Evolutionary conservation across 2,888 invertebrate species (phyloP).

Genomic region (Agrochola lota): DNA sequence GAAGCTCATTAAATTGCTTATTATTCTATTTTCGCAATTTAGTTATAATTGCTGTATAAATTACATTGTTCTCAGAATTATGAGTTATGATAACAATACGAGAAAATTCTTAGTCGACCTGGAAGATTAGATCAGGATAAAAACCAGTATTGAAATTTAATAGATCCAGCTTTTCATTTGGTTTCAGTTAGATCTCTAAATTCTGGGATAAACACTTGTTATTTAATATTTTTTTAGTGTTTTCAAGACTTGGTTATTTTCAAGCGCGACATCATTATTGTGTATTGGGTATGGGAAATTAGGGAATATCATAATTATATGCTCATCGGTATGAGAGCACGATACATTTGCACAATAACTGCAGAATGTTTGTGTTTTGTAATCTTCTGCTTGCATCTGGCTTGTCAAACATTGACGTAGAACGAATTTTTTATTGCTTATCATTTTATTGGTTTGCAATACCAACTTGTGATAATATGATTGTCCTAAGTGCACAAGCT

Average conservation of each 20-base stretch:
- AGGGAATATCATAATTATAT: background rate
- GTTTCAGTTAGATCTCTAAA: background rate
- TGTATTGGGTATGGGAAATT: background rate
- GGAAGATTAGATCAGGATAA: background rate
- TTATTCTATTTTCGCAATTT: slow-evolving; percentile 52
- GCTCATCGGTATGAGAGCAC: background rate
- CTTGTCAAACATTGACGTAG: background rate
- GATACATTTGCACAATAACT: background rate
- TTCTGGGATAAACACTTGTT: background rate
- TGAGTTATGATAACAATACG: slow-evolving; percentile 20
- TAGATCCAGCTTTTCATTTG: background rate
- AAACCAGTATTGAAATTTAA: background rate
- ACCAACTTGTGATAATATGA: slow-evolving; percentile 8
- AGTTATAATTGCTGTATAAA: slow-evolving; percentile 38
- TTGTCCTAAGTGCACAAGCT: slow-evolving; percentile 52
- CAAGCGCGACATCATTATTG: background rate
- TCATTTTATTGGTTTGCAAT: slow-evolving; percentile 35
- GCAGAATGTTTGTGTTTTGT: slow-evolving; percentile 5
- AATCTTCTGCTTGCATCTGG: slow-evolving; percentile 17
- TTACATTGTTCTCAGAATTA: slow-evolving; percentile 39
- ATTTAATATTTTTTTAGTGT: background rate
- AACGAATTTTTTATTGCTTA: slow-evolving; percentile 8
- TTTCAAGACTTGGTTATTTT: background rate
- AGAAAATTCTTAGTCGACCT: slow-evolving; percentile 23
- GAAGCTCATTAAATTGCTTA: slow-evolving; percentile 66